Evolutionary conservation across 2,797 vertebrate genomes (phyloP), one percentile per base, ranked within the genome.

Genomic region (Premnoplex brunnescens): DNA sequence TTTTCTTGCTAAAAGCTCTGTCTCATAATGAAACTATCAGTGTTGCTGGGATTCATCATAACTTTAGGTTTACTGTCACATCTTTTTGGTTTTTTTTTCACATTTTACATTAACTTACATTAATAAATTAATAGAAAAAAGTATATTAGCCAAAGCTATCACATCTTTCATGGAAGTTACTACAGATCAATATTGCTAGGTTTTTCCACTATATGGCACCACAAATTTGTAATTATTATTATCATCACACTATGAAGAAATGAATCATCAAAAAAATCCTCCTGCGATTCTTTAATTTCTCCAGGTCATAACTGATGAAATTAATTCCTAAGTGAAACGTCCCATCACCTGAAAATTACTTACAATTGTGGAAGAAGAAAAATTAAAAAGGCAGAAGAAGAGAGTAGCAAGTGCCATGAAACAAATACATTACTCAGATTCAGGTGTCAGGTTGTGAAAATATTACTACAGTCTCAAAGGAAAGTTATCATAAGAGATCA

Each of bases 321-420:
- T 88, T 97, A 59, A 95, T 88, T 98, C 55, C 93, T 91, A 71
- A 96, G 77, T 68, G 97, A 98, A 87, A 98, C 97, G 94, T 97
- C 97, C 96, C 95, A 98, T 94, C 97, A 98, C 67, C 97, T 97
- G 73, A 98, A 97, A 91, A 97, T 93, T 30, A 97, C 81, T 96
- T 98, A 60, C 39, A 41, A 84, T 68, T 74, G 36, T 46, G 51
- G 46, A 74, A 84, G 66, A 77, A 86, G 19, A 52, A 55, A 67
- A 73, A 66, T 6, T 30, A 64, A 67, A 87, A 67, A 58, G 5
- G 8, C 20, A 88, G 48, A 52, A 66, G 28, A 85, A 80, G 81
- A 54, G 1, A 76, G 4, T 52, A 69, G 32, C 7, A 76, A 85
- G 24, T 56, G 85, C 21, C 9, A 37, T 6, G 23, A 79, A 19